Conservation (phyloP, 2,888 invertebrate genomes). For the Yponomeuta cagnagella region DNA sequence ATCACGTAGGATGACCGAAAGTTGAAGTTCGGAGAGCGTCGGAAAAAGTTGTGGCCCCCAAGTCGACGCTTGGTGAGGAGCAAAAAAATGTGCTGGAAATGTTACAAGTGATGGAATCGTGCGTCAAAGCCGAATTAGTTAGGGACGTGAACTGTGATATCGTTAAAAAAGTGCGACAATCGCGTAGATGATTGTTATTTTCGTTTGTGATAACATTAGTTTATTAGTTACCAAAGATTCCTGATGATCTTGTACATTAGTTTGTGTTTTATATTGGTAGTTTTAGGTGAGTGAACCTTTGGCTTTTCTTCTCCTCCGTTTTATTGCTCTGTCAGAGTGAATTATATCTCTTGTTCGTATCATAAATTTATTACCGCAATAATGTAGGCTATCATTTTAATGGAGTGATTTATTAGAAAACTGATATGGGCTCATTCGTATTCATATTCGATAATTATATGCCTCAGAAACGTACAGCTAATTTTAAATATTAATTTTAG, state of each 20-base stretch:
- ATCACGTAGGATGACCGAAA: constrained; percentile 65
- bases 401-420: constrained; percentile 14
- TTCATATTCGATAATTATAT: constrained; percentile 12
- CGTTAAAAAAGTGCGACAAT: constrained; percentile 54
- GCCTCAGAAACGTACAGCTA: not conserved
- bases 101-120: constrained; percentile 62
- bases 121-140: constrained; percentile 70
- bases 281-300: constrained; percentile 64
- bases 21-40: constrained; percentile 46
- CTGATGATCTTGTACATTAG: constrained; percentile 75
- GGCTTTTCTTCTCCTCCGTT: not conserved
- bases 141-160: constrained; percentile 74
- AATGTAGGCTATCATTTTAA: constrained; percentile 9
- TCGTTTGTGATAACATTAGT: constrained; percentile 69
- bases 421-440: constrained; percentile 12
- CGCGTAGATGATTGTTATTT: constrained; percentile 69
- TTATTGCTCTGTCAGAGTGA: constrained; percentile 6
- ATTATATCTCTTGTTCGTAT: constrained; percentile 1
- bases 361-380: constrained; percentile 12
- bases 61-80: constrained; percentile 39
- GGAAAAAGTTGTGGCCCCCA: constrained; percentile 66
- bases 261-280: constrained; percentile 75
- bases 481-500: constrained; percentile 7
- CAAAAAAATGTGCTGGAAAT: constrained; percentile 65
- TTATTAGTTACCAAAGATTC: constrained; percentile 75